Evolutionary conservation across 2,888 invertebrate species (phyloP).

Genomic region (Dione juno): DNA sequence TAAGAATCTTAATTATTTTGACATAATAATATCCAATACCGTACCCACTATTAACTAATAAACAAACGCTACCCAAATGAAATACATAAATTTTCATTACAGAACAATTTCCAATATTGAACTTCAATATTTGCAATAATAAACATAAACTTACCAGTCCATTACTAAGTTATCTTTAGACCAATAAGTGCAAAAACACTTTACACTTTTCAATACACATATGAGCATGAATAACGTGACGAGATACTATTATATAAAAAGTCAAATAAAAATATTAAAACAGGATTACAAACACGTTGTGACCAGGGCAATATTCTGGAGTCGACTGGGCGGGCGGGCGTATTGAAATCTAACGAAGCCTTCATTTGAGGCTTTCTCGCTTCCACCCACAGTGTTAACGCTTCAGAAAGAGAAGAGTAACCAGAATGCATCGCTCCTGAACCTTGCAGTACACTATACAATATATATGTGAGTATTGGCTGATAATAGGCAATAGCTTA

Average conservation of each 20-base stretch:
- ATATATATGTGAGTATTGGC: constrained; percentile 16
- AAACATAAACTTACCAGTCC: constrained; percentile 31
- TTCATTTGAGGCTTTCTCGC: constrained; percentile 63
- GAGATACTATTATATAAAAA: constrained; percentile 23
- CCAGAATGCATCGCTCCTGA: constrained; percentile 61
- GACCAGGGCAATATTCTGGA: constrained; percentile 63
- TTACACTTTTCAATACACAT: constrained; percentile 16
- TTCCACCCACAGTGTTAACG: constrained; percentile 54
- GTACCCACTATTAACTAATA: too few relatives aligned
- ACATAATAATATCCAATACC: too few relatives aligned
- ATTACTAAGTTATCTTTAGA: constrained; percentile 19
- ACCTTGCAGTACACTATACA: constrained; percentile 55
- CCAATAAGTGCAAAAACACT: constrained; percentile 1
- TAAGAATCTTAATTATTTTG: too few relatives aligned
- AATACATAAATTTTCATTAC: constrained; percentile 20
- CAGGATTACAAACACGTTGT: constrained; percentile 47
- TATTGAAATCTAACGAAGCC: constrained; percentile 64
- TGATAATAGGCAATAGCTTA: constrained; percentile 33
- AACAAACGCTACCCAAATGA: neutral
- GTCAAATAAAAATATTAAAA: constrained; percentile 13
- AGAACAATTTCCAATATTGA: constrained; percentile 9
- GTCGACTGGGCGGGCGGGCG: constrained; percentile 81
- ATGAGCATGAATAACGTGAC: constrained; percentile 1
- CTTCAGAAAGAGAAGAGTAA: constrained; percentile 58
- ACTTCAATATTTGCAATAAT: constrained; percentile 8